Evolutionary conservation across 2,113 vertebrate genomes (phyloP).

Genomic region (Grammomys surdaster): DNA sequence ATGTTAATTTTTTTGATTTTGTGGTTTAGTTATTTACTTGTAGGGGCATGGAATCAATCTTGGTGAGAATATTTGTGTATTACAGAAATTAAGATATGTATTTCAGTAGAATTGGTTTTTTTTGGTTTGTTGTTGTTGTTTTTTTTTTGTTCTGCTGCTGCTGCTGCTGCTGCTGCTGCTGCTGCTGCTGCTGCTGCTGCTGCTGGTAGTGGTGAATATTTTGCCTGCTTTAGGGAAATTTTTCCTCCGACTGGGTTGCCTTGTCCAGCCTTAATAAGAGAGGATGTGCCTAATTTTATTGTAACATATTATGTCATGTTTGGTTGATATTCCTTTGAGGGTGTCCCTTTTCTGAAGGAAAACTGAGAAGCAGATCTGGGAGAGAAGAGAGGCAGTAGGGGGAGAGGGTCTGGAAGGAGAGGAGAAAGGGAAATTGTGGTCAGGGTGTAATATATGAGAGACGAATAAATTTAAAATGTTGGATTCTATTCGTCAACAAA

Average conservation of each 20-base stretch:
- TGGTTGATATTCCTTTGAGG: background rate
- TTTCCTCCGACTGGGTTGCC: background rate
- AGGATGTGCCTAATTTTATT: background rate
- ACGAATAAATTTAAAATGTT: background rate
- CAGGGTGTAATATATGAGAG: background rate
- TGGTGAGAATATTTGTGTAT: background rate
- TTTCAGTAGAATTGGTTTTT: background rate
- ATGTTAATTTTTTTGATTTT: conserved; percentile 18
- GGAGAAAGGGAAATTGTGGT: background rate
- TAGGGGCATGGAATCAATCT: background rate
- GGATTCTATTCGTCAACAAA: conserved; percentile 31
- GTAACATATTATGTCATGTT: background rate
- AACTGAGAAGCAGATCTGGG: background rate
- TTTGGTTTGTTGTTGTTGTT: background rate
- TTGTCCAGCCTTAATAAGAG: background rate
- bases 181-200: too few relatives aligned
- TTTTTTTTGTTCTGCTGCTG: background rate
- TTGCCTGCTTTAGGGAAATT: background rate
- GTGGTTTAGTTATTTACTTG: background rate
- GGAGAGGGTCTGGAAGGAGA: background rate
- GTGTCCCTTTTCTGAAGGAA: background rate
- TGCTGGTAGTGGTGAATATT: background rate
- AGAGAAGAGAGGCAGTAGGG: background rate
- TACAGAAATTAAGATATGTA: background rate
- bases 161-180: too few relatives aligned